phyloP scores from a whole-genome alignment of 2,797 vertebrate genomes.

The Atherinosoma microstoma region DNA sequence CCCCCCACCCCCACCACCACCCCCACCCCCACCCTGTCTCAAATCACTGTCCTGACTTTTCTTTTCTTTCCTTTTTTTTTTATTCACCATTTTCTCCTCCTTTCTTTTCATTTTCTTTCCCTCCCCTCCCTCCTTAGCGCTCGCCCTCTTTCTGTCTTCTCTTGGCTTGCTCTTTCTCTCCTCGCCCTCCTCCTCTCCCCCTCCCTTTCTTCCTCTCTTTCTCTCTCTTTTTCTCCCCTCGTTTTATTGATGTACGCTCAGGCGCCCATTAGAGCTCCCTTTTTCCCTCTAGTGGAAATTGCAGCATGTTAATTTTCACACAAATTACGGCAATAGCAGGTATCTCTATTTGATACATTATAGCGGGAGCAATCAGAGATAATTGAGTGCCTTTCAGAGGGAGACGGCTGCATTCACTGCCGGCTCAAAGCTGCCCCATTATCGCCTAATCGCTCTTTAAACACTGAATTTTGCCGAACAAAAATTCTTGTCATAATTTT shows the following conservation, averaged over 20 bases:
- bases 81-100: slow-evolving; percentile 66
- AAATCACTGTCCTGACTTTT: slow-evolving; percentile 78
- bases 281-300: slow-evolving; percentile 99
- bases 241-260: slow-evolving; percentile 99
- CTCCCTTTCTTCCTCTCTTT: slow-evolving; percentile 52
- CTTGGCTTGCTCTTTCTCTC: slow-evolving; percentile 73
- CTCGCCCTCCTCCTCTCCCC: slow-evolving; percentile 73
- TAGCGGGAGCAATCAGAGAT: slow-evolving; percentile 99
- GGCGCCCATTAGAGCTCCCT: slow-evolving; percentile 99
- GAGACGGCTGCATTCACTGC: slow-evolving; percentile 99
- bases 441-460: slow-evolving; percentile 99
- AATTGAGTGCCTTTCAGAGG: slow-evolving; percentile 99
- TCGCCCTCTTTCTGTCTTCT: slow-evolving; percentile 57
- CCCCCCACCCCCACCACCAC: too few relatives aligned
- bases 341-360: slow-evolving; percentile 99
- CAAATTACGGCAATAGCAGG: slow-evolving; percentile 99
- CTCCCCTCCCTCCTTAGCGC: slow-evolving; percentile 84
- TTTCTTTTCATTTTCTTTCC: slow-evolving; percentile 80
- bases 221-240: slow-evolving; percentile 75
- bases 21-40: slow-evolving; percentile 75
- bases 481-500: slow-evolving; percentile 99
- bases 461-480: slow-evolving; percentile 99
- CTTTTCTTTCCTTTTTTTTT: slow-evolving; percentile 51
- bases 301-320: slow-evolving; percentile 99
- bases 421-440: slow-evolving; percentile 99